Base-by-base conservation (phyloP, 2,888 invertebrate species). In the Drosophila barbarae region DNA sequence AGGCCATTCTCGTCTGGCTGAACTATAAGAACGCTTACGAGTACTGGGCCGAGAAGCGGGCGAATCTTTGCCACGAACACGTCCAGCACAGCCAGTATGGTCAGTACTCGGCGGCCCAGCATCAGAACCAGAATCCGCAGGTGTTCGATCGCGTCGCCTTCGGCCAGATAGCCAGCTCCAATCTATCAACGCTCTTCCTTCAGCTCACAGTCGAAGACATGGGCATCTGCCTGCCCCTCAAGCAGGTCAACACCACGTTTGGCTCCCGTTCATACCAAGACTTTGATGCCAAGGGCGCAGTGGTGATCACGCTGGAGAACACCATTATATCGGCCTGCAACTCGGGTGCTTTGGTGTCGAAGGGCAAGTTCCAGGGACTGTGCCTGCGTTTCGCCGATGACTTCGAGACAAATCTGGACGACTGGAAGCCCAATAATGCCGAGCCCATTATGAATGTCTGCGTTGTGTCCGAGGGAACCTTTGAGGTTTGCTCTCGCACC, bases 11-110 rank as follows among this genome's bases (percentile, higher is more conserved):
- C 21, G 97, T 99, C 47, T 99, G 99, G 99, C 91, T 99, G 72
- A 99, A 99, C 91, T 99, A 99, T 88, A 98, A 98, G 90, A 99
- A 98, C 90, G 98, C 99, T 0, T 99, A 99, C 87, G 98, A 99
- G 88, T 99, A 98, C 90, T 99, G 99, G 99, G 97, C 96, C 77
- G 98, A 98, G 89, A 98, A 99, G 90, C 91, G 98, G 5, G 94
- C 96, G 6, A 96, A 95, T 80, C 91, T 98, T 41, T 98, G 96
- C 87, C 96, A 95, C 83, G 98, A 98, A 87, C 95, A 96, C 38
- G 66, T 53, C 4, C 74, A 83, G 21, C 90, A 95, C 0, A 71
- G 71, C 92, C 59, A 61, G 18, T 61, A 46, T n/a, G 3, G 46
- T n/a, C 59, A 63, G 49, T 60, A 60, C n/a, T 49, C 53, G 34